Evolutionary conservation across 2,797 vertebrate species (phyloP).

Genomic region (Gila robusta): DNA sequence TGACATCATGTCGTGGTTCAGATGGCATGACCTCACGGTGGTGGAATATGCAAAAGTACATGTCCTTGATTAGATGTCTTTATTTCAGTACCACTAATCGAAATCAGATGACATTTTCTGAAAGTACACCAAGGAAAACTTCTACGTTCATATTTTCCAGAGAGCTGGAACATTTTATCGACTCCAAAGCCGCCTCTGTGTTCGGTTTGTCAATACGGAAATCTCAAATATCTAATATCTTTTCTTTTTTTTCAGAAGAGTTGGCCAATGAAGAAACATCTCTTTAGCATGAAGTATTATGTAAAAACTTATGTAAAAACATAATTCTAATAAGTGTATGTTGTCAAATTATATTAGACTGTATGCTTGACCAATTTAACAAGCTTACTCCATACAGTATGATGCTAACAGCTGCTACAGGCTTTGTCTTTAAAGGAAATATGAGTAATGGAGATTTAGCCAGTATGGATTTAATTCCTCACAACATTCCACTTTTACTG

Average conservation of each 20-base stretch:
- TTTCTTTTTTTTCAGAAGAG: not conserved
- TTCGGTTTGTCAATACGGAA: not conserved
- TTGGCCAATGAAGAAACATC: not conserved
- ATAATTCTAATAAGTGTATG: not conserved
- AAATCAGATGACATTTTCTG: conserved; percentile 36
- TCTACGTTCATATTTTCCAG: not conserved
- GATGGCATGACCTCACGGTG: conserved; percentile 37
- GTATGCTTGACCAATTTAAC: not conserved
- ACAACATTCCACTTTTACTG: conserved; percentile 26
- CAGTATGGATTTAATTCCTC: conserved; percentile 69
- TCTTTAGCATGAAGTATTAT: not conserved
- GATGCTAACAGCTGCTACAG: conserved; percentile 64
- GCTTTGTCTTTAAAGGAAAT: conserved; percentile 69
- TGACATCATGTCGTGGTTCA: conserved; percentile 54
- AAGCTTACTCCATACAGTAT: conserved; percentile 61
- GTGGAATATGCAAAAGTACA: conserved; percentile 40
- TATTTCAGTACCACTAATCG: conserved; percentile 20
- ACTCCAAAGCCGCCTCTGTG: not conserved
- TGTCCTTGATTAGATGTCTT: conserved; percentile 3
- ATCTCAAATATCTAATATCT: conserved; percentile 5
- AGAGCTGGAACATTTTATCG: conserved; percentile 13
- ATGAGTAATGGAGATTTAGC: conserved; percentile 66
- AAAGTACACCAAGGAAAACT: conserved; percentile 28
- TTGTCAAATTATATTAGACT: not conserved
- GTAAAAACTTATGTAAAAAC: not conserved